These are phyloP conservation scores for Eupithecia vulgata DNA, from an alignment of 2,888 invertebrate genomes.

Conservation along the genomic window DNA sequence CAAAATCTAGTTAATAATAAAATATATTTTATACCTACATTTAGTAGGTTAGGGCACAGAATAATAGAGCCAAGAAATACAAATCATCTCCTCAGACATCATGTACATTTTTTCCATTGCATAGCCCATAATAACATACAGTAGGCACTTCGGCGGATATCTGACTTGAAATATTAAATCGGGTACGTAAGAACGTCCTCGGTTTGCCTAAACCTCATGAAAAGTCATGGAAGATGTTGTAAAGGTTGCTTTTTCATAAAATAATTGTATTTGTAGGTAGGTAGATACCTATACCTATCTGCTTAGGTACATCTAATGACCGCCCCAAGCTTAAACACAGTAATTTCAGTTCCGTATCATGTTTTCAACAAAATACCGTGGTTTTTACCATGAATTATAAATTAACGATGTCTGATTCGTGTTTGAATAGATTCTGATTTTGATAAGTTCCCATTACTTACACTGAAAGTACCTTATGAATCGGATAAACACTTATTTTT, in stretches of 20 bases:
- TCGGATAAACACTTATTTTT: not conserved
- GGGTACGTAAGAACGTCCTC: not conserved
- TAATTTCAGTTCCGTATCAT: constrained; percentile 56
- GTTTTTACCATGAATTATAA: constrained; percentile 66
- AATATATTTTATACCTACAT: too few species aligned
- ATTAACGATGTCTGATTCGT: constrained; percentile 57
- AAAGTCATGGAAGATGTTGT: not conserved
- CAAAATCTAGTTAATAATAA: too few species aligned
- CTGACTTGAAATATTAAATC: not conserved
- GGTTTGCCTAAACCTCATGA: not conserved
- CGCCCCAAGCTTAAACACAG: constrained; percentile 46
- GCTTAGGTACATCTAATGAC: constrained; percentile 46
- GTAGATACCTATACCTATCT: not conserved
- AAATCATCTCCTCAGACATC: too few species aligned
- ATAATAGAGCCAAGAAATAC: too few species aligned
- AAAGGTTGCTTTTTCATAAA: not conserved
- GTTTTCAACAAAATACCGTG: constrained; percentile 53
- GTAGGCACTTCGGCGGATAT: not conserved
- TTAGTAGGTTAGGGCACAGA: too few species aligned
- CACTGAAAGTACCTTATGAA: not conserved
- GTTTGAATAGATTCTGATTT: constrained; percentile 43
- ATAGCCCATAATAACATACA: too few species aligned
- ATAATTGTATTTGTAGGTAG: not conserved
- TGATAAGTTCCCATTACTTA: constrained; percentile 12
- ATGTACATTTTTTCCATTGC: too few species aligned